Base-by-base conservation (phyloP, 2,888 invertebrate species). In the Drosophila acutilabella region DNA sequence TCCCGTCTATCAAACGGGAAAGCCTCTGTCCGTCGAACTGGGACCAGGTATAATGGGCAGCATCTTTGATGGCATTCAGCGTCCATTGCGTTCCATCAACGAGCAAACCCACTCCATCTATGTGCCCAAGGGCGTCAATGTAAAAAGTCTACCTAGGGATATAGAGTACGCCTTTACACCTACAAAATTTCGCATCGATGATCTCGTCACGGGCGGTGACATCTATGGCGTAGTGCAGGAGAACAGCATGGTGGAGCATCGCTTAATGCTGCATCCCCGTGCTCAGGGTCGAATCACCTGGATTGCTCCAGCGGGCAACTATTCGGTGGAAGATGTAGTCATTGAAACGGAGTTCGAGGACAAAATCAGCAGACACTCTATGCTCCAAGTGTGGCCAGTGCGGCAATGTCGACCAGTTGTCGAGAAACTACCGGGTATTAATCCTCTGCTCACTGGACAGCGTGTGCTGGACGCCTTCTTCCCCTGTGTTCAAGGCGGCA, bases 321-420 rank as follows among this genome's bases (percentile, higher is more conserved):
- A 99, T 93, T 95, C 95, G 70, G 97, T 98, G 77, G 96, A 96
- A 80, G 99, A 99, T 92, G 93, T 97, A 5, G 95, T 99, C 60
- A 93, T 99, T 90, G 99, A 99, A 94, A 98, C 98, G 0, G 99
- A 99, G 93, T 99, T 99, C 93, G 98, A 99, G 92, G 98, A 98
- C 23, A 97, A 98, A 92, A 95, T 95, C 89, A 95, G 96, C 58
- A 95, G 97, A 91, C 98, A 96, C 93, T 96, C 95, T 69, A 99
- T 99, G 99, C 94, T 99, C 93, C 99, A 99, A 94, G 97, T 99
- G 71, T 99, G 99, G 99, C 99, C 99, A 6, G 99, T 99, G 83
- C 96, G 99, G 91, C 97, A 97, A 92, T 97, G 98, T 72, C 95
- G 99, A 70, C 99, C 99, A 18, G 96, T 96, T 59, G 96, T 97